Evolutionary conservation across 30 jellyfish, hydroid and myxozoan genomes (phyloP).

Genomic region (Aurelia sp.): DNA sequence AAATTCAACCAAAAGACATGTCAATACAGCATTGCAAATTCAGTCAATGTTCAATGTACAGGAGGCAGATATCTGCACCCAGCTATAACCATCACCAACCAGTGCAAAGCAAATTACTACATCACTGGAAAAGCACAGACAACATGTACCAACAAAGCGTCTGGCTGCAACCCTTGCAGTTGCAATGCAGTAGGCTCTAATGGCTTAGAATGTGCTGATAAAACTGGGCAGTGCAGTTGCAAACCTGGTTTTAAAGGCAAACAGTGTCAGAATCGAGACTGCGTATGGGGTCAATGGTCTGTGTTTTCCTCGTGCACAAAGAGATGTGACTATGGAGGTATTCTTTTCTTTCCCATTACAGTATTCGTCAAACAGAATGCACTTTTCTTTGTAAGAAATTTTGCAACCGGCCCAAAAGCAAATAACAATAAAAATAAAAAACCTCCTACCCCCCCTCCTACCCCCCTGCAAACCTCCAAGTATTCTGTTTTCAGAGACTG

Average conservation of each 20-base stretch:
- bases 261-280: constrained; percentile 32
- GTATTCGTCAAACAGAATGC: no score
- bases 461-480: no score
- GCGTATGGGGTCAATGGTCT: constrained; percentile 49
- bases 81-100: constrained; percentile 23
- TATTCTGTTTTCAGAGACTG: no score
- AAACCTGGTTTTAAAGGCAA: constrained; percentile 48
- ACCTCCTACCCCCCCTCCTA: no score
- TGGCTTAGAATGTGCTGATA: constrained; percentile 13
- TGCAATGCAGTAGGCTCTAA: constrained; percentile 49
- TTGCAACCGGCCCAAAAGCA: no score
- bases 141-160: constrained; percentile 24
- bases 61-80: constrained; percentile 47
- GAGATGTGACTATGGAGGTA: constrained; percentile 15
- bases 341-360: no score
- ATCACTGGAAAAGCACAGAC: constrained; percentile 9
- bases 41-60: constrained; percentile 45
- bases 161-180: constrained; percentile 38
- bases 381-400: no score
- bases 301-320: constrained; percentile 14
- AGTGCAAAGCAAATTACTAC: constrained; percentile 34
- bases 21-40: constrained; percentile 15
- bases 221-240: constrained; percentile 41
- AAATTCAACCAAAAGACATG: constrained; percentile 25
- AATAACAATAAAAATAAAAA: no score